Evolutionary conservation across 2,888 invertebrate species (phyloP).

Genomic region (Plagodis pulveraria): DNA sequence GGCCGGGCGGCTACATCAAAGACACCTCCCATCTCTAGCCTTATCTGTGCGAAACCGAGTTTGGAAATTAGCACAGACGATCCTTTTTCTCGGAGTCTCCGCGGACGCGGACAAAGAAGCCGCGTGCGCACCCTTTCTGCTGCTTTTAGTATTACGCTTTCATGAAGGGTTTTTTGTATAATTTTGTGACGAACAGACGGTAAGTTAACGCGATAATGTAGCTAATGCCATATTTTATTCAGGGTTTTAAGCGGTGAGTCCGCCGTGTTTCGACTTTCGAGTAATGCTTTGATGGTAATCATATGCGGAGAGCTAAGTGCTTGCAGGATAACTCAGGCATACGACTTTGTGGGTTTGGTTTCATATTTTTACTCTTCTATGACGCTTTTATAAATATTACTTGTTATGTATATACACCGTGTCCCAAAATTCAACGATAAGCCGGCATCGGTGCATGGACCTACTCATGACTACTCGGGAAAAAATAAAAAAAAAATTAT

Average conservation of each 20-base stretch:
- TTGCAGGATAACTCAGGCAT: constrained; percentile 16
- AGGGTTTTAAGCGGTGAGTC: constrained; percentile 55
- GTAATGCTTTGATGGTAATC: constrained; percentile 49
- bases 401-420: too few species aligned
- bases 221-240: constrained; percentile 76
- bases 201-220: constrained; percentile 68
- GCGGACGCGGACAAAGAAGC: constrained; percentile 54
- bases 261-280: constrained; percentile 49
- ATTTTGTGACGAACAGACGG: constrained; percentile 58
- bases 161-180: constrained; percentile 69
- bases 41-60: constrained; percentile 82
- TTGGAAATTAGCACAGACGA: constrained; percentile 81
- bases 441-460: too few species aligned
- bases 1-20: constrained; percentile 83
- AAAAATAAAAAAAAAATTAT: too few species aligned
- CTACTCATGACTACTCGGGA: too few species aligned
- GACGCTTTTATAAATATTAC: too few species aligned
- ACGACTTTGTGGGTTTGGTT: constrained; percentile 11
- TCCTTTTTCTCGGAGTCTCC: constrained; percentile 55
- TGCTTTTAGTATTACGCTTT: constrained; percentile 74
- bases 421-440: too few species aligned
- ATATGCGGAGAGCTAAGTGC: constrained; percentile 51
- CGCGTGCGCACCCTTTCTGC: constrained; percentile 78
- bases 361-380: constrained; percentile 8
- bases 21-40: constrained; percentile 77